phyloP scores from a whole-genome alignment of 2,888 invertebrate genomes.

The Drosophila maculinotata region DNA sequence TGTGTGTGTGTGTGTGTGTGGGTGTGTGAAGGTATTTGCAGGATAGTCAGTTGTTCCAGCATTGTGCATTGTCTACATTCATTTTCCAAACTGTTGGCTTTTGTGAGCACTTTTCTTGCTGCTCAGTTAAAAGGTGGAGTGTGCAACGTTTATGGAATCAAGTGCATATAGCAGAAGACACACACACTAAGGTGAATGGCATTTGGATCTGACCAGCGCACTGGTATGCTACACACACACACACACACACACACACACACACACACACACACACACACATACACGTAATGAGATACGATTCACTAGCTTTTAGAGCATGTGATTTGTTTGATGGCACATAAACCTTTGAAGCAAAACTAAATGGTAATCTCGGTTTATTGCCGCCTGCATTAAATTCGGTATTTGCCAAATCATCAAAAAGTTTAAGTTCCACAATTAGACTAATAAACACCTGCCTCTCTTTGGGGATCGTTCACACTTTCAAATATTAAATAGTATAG shows the following conservation, averaged over 20 bases:
- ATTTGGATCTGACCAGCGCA: slow-evolving; percentile 35
- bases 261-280: too few species aligned
- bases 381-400: slow-evolving; percentile 11
- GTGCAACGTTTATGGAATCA: slow-evolving; percentile 56
- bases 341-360: slow-evolving; percentile 29
- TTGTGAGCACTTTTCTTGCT: slow-evolving; percentile 37
- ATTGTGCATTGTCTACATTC: slow-evolving; percentile 65
- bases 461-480: too few species aligned
- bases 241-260: too few species aligned
- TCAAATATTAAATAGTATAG: too few species aligned
- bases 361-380: slow-evolving; percentile 20
- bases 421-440: not conserved
- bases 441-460: not conserved
- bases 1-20: slow-evolving; percentile 11
- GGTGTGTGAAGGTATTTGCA: slow-evolving; percentile 35
- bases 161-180: slow-evolving; percentile 36
- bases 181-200: slow-evolving; percentile 54
- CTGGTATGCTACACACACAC: slow-evolving; percentile 12
- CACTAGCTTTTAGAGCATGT: slow-evolving; percentile 50
- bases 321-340: slow-evolving; percentile 54
- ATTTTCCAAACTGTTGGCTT: slow-evolving; percentile 73
- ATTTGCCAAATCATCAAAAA: slow-evolving; percentile 6
- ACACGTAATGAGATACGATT: slow-evolving; percentile 55
- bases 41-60: slow-evolving; percentile 39
- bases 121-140: slow-evolving; percentile 34